phyloP scores from a whole-genome alignment of 2,888 invertebrate genomes.

The Drosophila fulvimacula region DNA sequence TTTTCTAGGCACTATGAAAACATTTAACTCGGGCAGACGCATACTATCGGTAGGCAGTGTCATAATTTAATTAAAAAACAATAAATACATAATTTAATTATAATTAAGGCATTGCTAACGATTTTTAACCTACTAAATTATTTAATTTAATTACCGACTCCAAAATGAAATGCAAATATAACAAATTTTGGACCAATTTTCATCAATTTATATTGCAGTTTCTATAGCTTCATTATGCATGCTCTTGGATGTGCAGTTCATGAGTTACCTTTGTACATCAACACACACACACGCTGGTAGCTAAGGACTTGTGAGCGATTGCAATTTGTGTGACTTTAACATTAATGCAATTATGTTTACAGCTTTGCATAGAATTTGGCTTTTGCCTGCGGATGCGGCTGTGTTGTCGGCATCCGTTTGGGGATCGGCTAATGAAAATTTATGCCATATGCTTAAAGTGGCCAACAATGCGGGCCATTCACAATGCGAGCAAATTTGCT shows the following conservation, averaged over 20 bases:
- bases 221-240: slow-evolving; percentile 12
- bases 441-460: slow-evolving; percentile 27
- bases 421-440: slow-evolving; percentile 33
- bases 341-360: slow-evolving; percentile 50
- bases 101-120: background rate
- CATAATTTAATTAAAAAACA: background rate
- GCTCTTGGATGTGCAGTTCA: background rate
- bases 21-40: background rate
- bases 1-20: background rate
- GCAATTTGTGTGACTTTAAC: slow-evolving; percentile 16
- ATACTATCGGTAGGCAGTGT: no score
- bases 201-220: slow-evolving; percentile 9
- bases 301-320: slow-evolving; percentile 16
- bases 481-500: slow-evolving; percentile 51
- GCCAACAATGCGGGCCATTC: slow-evolving; percentile 28
- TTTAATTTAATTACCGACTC: background rate
- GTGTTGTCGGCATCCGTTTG: slow-evolving; percentile 23
- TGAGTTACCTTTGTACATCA: slow-evolving; percentile 20
- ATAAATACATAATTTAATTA: background rate
- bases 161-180: background rate
- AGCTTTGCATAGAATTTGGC: slow-evolving; percentile 53
- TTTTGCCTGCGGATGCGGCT: slow-evolving; percentile 34
- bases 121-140: background rate
- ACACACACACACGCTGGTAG: background rate
- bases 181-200: background rate